A percentile compares a stretch with the other conserved stretches of the same genome.
Conservation (phyloP, 2,888 invertebrate genomes). For the Timema podura region DNA sequence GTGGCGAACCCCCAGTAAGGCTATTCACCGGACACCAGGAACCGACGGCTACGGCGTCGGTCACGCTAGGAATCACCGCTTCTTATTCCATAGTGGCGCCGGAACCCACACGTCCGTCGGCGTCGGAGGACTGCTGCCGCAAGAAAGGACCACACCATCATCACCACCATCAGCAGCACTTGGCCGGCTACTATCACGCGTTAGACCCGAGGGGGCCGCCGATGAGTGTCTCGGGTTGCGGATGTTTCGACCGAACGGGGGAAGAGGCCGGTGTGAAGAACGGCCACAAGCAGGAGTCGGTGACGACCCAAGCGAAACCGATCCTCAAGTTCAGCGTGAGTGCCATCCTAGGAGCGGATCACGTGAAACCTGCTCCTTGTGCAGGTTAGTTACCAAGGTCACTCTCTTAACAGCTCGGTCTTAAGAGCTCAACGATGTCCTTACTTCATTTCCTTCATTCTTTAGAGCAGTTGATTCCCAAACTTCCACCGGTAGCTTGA, state of each 20-base stretch:
- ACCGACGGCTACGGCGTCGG: constrained; percentile 25
- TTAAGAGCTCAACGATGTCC: no score
- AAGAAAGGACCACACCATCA: not conserved
- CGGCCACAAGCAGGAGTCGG: constrained; percentile 18
- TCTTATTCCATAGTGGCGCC: constrained; percentile 27
- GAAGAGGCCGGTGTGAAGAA: constrained; percentile 17
- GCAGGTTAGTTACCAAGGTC: constrained; percentile 28
- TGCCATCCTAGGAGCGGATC: constrained; percentile 74
- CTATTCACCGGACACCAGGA: constrained; percentile 12
- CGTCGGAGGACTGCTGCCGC: constrained; percentile 21
- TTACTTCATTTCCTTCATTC: no score
- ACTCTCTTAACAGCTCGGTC: no score
- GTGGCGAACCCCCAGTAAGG: constrained; percentile 5
- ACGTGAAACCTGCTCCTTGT: constrained; percentile 34
- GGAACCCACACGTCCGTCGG: constrained; percentile 26
- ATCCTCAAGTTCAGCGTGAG: constrained; percentile 89
- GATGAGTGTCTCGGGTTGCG: constrained; percentile 33
- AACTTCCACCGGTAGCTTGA: no score
- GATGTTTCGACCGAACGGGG: constrained; percentile 42
- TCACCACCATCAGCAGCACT: constrained; percentile 9
- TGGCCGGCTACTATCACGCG: constrained; percentile 9
- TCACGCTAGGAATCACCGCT: constrained; percentile 31
- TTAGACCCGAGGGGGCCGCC: not conserved
- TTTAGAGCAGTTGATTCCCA: no score
- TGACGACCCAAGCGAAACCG: constrained; percentile 54